Evolutionary conservation across 2,888 invertebrate species (phyloP), one percentile per base, ranked within the genome.

Genomic region (Volucella bombylans): DNA sequence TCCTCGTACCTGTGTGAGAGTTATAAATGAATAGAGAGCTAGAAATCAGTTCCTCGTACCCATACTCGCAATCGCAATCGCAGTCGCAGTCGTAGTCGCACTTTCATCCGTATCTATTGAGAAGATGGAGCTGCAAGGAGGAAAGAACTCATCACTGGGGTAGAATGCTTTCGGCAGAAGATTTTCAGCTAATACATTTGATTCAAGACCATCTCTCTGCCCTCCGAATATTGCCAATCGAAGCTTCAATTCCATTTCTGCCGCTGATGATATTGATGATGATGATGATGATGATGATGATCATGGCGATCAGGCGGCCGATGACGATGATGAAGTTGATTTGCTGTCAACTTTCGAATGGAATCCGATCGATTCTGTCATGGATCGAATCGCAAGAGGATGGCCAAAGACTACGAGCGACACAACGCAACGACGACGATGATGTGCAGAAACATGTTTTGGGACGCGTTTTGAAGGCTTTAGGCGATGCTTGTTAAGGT

Each of bases 331-430:
- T 85, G 85, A 85, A 77, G 85, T 85, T 85, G 85, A 85, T 85
- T 83, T 81, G 85, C 85, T 85, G 85, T 85, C 85, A 85, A 77
- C 85, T 81, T 85, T 81, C 72, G 72, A 81, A 85, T 85, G 76
- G 85, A 85, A 81, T 85, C 76, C 85, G 85, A 85, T 85, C 85
- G 85, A 85, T 85, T 85, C 67, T 81, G 81, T 81, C 76, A 81
- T 81, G 85, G 85, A 85, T 80, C 80, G 80, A 85, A 85, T 85
- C 85, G 85, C 85, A 85, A 72, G 81, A 80, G 71, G 85, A 76
- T 76, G 71, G 41, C 15, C 64, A 76, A 54, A 50, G 50, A 68
- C 41, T 57, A 57, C 62, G 55, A 47, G 31, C 41, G 55, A 74
- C 64, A 45, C 47, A 45, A 39, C 39, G 23, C 64, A 43, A 15